Evolutionary conservation across 2,113 vertebrate genomes (phyloP), one percentile per base, ranked within the genome.

Genomic region (Cyphomyrus plagiostoma): DNA sequence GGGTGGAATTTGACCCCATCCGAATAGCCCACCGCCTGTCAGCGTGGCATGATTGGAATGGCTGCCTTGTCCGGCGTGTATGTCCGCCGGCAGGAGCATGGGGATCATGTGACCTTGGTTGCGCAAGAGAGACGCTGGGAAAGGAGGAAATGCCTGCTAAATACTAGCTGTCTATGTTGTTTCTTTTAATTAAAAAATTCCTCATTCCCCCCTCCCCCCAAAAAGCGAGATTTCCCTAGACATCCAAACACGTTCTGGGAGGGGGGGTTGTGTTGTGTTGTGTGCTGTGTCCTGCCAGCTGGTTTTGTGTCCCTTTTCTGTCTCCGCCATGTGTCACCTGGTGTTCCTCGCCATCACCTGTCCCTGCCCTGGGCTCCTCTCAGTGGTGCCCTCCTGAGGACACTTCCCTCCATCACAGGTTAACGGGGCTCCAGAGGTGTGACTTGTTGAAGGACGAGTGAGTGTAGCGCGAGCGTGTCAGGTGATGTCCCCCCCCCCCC

Each of bases 61-160:
- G 21, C 62, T 15, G 39, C 42, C 45, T 13, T 23, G 39, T n/a
- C 7, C 17, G 46, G 35, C 53, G 23, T 48, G 21, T 23, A 53
- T 19, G 35, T 58, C 83, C 45, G 3, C 15, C 83, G 21, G 3
- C 35, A 82, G 35, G 35, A 39, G 19, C 9, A 46, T 35, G 26
- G 10, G 39, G 11, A 26, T 45, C 85, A 50, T 66, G 35, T 46
- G 56, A 62, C 86, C 53, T 9, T 9, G 2, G 35, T 45, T 19
- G 74, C 13, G 48, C 88, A 50, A 52, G 70, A 26, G 9, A 11
- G 50, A 15, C 8, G 13, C 49, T 17, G 3, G 26, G 30, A 70
- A 83, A 26, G 74, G 48, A 83, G 88, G 48, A 89, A 89, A 83
- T 89, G 74, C 49, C 74, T 53, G 26, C 45, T 53, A 89, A 89